Evolutionary conservation across 2,113 vertebrate species (phyloP).

Genomic region (Spea multiplicata): DNA sequence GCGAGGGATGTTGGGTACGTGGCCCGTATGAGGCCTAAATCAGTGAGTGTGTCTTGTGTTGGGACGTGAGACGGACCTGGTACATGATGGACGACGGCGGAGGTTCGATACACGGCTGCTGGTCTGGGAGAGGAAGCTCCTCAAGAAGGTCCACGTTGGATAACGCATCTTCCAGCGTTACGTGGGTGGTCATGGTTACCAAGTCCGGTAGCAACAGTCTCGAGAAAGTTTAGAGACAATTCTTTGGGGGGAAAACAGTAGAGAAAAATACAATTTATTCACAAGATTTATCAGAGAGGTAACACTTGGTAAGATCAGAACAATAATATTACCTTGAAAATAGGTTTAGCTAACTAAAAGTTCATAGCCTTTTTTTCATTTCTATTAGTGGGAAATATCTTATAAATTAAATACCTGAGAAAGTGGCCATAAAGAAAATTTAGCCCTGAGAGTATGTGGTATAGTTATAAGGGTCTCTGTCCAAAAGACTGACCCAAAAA

Average conservation of each 20-base stretch:
- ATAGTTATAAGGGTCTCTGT: too few relatives aligned
- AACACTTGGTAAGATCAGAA: too few relatives aligned
- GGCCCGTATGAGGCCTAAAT: too few relatives aligned
- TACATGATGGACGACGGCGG: slow-evolving; percentile 99
- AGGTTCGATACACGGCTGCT: slow-evolving; percentile 98
- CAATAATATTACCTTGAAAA: too few relatives aligned
- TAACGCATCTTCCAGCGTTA: slow-evolving; percentile 95
- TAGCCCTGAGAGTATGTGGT: too few relatives aligned
- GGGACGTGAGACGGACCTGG: slow-evolving; percentile 70
- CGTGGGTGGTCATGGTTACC: slow-evolving; percentile 92
- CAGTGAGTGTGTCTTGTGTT: too few relatives aligned
- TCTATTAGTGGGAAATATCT: too few relatives aligned
- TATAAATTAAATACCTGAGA: too few relatives aligned
- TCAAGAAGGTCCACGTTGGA: slow-evolving; percentile 99
- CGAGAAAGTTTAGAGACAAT: slow-evolving; percentile 42
- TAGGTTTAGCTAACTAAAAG: too few relatives aligned
- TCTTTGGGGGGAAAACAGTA: slow-evolving; percentile 40
- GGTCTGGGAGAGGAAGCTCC: slow-evolving; percentile 95
- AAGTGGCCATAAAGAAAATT: too few relatives aligned
- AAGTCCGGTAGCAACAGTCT: slow-evolving; percentile 51
- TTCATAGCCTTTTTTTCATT: too few relatives aligned
- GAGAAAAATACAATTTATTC: not conserved
- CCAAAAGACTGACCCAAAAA: too few relatives aligned
- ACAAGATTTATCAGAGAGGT: not conserved
- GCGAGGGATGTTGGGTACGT: not conserved